Evolutionary conservation across 2,113 vertebrate genomes (phyloP).

Genomic region (Ceyx cyanopectus): DNA sequence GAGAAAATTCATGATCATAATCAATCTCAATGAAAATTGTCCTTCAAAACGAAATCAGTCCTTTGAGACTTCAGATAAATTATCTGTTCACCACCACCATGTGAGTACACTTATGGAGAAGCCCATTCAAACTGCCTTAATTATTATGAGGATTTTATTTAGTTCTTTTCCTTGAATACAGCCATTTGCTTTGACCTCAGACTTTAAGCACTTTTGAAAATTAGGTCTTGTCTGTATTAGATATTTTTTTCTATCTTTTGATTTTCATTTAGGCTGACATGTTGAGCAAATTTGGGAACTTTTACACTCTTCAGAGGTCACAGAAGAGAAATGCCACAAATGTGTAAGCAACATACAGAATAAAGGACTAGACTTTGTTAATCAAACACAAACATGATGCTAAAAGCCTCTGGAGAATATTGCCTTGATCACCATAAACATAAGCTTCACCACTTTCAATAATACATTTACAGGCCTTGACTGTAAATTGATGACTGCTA

Average conservation of each 20-base stretch:
- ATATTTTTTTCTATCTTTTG: not conserved
- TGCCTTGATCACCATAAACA: not conserved
- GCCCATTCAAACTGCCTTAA: not conserved
- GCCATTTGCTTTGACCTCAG: not conserved
- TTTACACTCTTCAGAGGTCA: not conserved
- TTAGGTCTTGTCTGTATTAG: rapidly evolving
- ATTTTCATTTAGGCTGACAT: not conserved
- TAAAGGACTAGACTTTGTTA: not conserved
- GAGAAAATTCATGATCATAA: not conserved
- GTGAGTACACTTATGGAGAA: not conserved
- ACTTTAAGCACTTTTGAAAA: not conserved
- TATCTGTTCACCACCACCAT: not conserved
- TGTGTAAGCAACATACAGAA: not conserved
- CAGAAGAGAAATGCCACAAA: not conserved
- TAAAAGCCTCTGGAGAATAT: not conserved
- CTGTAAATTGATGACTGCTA: not conserved
- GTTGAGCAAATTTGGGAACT: not conserved
- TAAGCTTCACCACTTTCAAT: not conserved
- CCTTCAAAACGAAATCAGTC: rapidly evolving
- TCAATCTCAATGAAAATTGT: not conserved
- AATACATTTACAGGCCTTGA: not conserved
- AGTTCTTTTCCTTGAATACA: not conserved
- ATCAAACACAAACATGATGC: not conserved
- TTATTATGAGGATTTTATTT: not conserved
- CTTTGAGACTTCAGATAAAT: not conserved